Base-by-base conservation (phyloP, 2,113 vertebrate species). In the cattle (Bos taurus) region DNA sequence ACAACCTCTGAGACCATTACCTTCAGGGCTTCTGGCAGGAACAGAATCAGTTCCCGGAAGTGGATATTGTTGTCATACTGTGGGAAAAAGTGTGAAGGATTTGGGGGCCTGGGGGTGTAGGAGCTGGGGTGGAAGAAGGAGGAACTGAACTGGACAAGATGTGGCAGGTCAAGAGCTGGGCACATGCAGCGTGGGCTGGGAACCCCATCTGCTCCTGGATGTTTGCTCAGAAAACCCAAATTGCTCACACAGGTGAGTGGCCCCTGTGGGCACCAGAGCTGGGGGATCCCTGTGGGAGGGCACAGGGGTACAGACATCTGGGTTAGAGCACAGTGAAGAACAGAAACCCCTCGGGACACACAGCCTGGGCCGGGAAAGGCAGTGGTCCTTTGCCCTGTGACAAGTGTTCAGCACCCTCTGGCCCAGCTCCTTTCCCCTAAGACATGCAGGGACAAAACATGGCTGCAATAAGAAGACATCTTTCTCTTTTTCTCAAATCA, bases 241-340 rank as follows among this genome's bases (percentile, higher is more conserved):
- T 9, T 57, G 23, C n/a, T 84, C 52, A 56, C 13, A 52, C 6
- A 56, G 33, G n/a, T 8, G 52, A 84, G 81, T 40, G n/a, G 81
- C n/a, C 52, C 80, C n/a, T 0, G 0, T 26, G 33, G 81, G n/a
- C 52, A 25, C n/a, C 21, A 15, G 81, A n/a, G 13, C 1, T 16
- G 21, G 23, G 14, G 52, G n/a, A 26, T 13, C 52, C n/a, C n/a
- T 84, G 52, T 2, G 7, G n/a, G 52, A 26, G 13, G 54, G 13
- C 67, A 57, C 36, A 19, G 33, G 6, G 17, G 9, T 52, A 17
- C 57, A 64, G 57, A 82, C 16, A 10, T 52, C 64, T 57, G 52
- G 16, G 26, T 77, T 46, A 36, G n/a, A 16, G 81, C 7, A 10
- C 81, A 26, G 40, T 15, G 17, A 54, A 84, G 7, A 62, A 77